Evolutionary conservation across 2,113 vertebrate genomes (phyloP), one percentile per base, ranked within the genome.

Genomic region (Erinaceus europaeus): DNA sequence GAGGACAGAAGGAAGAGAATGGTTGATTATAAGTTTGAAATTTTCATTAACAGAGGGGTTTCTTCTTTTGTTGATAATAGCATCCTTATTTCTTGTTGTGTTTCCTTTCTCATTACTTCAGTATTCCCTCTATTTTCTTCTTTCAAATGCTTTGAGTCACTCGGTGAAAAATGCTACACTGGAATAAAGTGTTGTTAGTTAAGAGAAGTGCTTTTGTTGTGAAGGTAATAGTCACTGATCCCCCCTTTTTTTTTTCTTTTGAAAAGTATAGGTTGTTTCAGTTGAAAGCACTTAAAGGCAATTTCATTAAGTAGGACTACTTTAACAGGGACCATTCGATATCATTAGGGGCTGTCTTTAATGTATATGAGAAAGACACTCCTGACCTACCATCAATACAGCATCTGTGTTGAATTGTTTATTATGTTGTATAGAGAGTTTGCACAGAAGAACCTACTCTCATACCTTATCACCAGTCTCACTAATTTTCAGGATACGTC

Each of bases 231-330:
- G 86, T 71, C 71, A 67, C n/a, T 59, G 93, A 46, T 25, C 77
- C 73, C 72, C n/a, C n/a, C n/a, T n/a, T n/a, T n/a, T n/a, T 74
- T 94, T 94, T 94, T 91, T 52, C 68, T 91, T 86, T 88, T 87
- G 69, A 87, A 93, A 91, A 89, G 59, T 78, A 71, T 80, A 86
- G 42, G 73, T 86, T 90, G 53, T 94, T 86, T 93, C 9, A 0
- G 36, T 62, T 86, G 81, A 86, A 94, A 93, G 69, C 48, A 94
- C 69, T 88, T 93, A 94, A 46, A 92, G 61, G 52, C 68, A 88
- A 86, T 95, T 93, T 93, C 50, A 90, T 92, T 95, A 84, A 92
- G 71, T 86, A 29, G 12, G 53, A 59, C 59, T 88, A 20, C 59
- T 93, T 89, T 92, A 91, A 78, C 25, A 78, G 38, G 6, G 8